Percentiles rank a stretch among this genome's conserved stretches.
phyloP scores from a whole-genome alignment of 2,113 vertebrate species.

The Daboia siamensis region DNA sequence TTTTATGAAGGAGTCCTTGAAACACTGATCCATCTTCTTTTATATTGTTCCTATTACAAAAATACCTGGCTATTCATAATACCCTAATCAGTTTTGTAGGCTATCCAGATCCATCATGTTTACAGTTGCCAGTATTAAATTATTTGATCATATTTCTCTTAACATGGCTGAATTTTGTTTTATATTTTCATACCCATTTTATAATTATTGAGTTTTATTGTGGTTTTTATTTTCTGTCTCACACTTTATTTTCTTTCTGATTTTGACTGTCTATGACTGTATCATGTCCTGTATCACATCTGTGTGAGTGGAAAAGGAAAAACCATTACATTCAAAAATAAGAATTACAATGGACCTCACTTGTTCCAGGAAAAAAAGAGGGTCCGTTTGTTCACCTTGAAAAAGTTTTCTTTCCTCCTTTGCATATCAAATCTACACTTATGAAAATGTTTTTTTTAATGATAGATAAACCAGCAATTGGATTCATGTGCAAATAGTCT shows the following conservation, averaged over 20 bases:
- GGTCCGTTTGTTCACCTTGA: too few species aligned
- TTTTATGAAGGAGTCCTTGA: neutral
- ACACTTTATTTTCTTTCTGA: neutral
- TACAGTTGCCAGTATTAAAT: neutral
- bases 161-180: neutral
- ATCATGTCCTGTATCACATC: neutral
- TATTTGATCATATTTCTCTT: neutral
- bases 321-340: neutral
- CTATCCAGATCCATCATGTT: neutral
- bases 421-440: too few species aligned
- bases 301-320: neutral
- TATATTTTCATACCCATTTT: neutral
- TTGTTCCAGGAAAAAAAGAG: too few species aligned
- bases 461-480: neutral
- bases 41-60: neutral
- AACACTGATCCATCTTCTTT: neutral
- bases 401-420: too few species aligned
- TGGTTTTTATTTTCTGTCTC: neutral
- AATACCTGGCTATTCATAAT: neutral
- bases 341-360: neutral
- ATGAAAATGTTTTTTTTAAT: neutral
- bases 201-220: neutral
- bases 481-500: too few species aligned
- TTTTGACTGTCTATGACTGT: neutral
- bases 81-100: neutral